phyloP scores from a whole-genome alignment of 2,797 vertebrate species.

The Naso thynnoides region DNA sequence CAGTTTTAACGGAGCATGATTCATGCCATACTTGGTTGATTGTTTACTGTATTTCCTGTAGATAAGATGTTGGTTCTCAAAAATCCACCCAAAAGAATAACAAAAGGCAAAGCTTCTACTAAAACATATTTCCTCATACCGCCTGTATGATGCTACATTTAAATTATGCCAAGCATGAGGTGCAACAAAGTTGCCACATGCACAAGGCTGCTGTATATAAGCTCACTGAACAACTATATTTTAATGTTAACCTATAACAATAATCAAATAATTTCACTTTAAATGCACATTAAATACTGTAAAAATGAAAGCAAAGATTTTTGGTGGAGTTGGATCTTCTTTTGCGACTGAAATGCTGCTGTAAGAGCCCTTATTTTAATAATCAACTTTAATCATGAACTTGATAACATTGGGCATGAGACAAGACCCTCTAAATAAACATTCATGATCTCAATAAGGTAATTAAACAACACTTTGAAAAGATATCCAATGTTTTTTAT shows the following conservation, averaged over 20 bases:
- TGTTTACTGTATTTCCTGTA: slow-evolving; percentile 1
- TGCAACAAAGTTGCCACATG: not conserved
- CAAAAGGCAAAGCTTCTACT: not conserved
- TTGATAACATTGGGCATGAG: not conserved
- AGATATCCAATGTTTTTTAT: too few species aligned
- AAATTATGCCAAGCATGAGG: not conserved
- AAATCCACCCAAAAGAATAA: slow-evolving; percentile 1
- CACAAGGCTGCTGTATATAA: not conserved
- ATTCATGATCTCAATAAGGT: not conserved
- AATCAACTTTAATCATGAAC: not conserved
- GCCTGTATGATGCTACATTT: not conserved
- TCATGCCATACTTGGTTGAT: not conserved
- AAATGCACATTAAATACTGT: not conserved
- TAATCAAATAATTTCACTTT: not conserved
- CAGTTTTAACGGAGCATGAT: slow-evolving; percentile 10
- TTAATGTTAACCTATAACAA: not conserved
- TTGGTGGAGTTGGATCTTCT: not conserved
- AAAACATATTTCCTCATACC: slow-evolving; percentile 43
- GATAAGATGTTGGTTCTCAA: not conserved
- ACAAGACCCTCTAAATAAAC: not conserved
- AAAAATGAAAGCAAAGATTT: not conserved
- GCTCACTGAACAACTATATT: not conserved
- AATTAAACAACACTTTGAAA: too few species aligned
- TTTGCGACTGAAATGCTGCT: not conserved
- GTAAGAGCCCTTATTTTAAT: not conserved